Evolutionary conservation across 2,797 vertebrate genomes (phyloP), one percentile per base, ranked within the genome.

Genomic region (Glossophaga mutica): DNA sequence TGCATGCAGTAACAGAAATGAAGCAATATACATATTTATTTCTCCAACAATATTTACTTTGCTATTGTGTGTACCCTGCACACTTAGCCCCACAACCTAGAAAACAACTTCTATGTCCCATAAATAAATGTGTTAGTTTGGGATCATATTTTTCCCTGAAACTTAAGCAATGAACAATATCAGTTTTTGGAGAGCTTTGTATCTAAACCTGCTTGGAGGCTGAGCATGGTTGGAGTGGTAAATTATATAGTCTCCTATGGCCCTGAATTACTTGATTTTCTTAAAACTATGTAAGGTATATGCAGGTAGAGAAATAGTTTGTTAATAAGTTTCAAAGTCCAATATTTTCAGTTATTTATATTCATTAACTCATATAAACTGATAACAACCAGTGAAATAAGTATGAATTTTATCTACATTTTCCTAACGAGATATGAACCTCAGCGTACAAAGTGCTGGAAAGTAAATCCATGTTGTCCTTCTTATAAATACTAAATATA

Each of bases 31-130:
- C 12, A 15, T 89, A 55, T 89, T 59, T 90, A 73, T 74, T 84
- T n/a, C 44, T 52, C 67, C 34, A 68, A 39, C 10, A 37, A 62
- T n/a, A 37, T 96, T 92, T 91, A 78, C 34, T 87, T 94, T 95
- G 48, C 10, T 52, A 16, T 26, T 85, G 6, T 50, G 1, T 70
- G 16, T 85, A 18, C 67, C 19, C 22, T 81, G 44, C 19, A 65
- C 16, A 76, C 5, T 55, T 74, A 76, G 6, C 9, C 0, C 21
- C 3, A 57, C 5, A 68, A 46, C 26, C 26, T 14, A 65, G 9
- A 48, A 88, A 52, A 34, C 19, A 87, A 48, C 22, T 79, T 29
- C 22, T 83, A 10, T 48, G n/a, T 79, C 92, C 65, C 57, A 9
- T 71, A 85, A 37, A 46, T 79, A 3, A 48, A 74, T 94, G 32